Percentiles rank a stretch among this genome's conserved stretches.
These are phyloP conservation scores for Miichthys miiuy DNA, from an alignment of 2,797 vertebrate genomes.

Conservation along the genomic window DNA sequence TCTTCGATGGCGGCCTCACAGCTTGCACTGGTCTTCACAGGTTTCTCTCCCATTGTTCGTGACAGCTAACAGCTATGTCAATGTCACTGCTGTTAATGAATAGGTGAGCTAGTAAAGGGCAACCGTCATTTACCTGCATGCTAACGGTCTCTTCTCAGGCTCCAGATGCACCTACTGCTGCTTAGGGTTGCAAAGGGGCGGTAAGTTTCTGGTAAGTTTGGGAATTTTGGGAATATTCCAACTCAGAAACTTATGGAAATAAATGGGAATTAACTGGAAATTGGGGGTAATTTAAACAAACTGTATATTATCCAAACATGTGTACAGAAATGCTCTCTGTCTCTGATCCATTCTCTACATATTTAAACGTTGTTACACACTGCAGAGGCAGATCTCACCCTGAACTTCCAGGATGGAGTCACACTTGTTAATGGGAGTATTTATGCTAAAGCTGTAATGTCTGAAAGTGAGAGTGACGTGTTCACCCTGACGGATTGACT, in stretches of 20 bases:
- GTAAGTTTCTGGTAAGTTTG: no score
- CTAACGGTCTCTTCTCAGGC: background rate
- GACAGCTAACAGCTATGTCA: background rate
- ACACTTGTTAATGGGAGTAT: background rate
- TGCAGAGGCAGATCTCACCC: background rate
- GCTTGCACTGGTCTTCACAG: no score
- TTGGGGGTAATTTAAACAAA: no score
- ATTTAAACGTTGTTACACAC: background rate
- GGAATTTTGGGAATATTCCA: no score
- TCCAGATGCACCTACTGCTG: background rate
- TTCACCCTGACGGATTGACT: conserved; percentile 1
- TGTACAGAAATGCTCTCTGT: background rate
- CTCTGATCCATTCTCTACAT: background rate
- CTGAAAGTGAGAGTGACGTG: background rate
- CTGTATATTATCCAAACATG: no score
- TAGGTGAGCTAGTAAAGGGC: background rate
- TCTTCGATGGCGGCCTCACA: no score
- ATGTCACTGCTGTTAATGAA: background rate
- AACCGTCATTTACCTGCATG: background rate
- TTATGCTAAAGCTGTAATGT: background rate
- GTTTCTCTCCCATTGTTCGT: no score
- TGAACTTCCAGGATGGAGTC: background rate
- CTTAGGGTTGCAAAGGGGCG: no score
- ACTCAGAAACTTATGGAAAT: no score
- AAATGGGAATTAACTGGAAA: no score